phyloP scores from a whole-genome alignment of 2,797 vertebrate genomes.

The Acomys russatus region DNA sequence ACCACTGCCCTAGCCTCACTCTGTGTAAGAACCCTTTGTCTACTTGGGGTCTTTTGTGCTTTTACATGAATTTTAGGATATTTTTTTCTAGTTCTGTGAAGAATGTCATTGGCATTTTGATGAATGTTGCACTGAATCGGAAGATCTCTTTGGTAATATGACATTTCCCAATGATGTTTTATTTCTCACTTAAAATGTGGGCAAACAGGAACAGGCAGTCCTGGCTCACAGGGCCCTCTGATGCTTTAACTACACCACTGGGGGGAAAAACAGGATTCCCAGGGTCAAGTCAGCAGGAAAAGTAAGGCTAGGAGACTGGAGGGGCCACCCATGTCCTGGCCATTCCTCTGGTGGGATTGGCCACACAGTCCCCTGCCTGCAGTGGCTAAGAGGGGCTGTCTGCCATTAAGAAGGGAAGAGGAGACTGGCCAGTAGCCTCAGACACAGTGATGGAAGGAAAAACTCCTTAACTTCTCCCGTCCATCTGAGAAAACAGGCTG shows the following conservation, averaged over 20 bases:
- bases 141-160: constrained; percentile 10
- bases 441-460: constrained; percentile 74
- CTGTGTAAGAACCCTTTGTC: not conserved
- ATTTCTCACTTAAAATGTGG: constrained; percentile 4
- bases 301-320: not conserved
- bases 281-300: not conserved
- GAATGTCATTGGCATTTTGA: not conserved
- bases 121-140: not conserved
- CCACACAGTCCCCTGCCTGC: not conserved
- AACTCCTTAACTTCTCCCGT: constrained; percentile 69
- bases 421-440: not conserved
- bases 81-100: not conserved
- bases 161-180: constrained; percentile 11
- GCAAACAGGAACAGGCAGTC: not conserved
- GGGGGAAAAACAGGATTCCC: not conserved
- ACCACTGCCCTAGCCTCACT: not conserved
- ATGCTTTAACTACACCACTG: not conserved
- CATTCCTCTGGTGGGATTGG: not conserved
- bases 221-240: not conserved
- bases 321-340: not conserved
- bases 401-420: not conserved
- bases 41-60: not conserved
- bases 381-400: not conserved
- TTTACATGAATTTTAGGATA: not conserved
- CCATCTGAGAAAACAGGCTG: constrained; percentile 78